Base-by-base conservation (phyloP, 2,888 invertebrate genomes). In the Onchidella celtica region DNA sequence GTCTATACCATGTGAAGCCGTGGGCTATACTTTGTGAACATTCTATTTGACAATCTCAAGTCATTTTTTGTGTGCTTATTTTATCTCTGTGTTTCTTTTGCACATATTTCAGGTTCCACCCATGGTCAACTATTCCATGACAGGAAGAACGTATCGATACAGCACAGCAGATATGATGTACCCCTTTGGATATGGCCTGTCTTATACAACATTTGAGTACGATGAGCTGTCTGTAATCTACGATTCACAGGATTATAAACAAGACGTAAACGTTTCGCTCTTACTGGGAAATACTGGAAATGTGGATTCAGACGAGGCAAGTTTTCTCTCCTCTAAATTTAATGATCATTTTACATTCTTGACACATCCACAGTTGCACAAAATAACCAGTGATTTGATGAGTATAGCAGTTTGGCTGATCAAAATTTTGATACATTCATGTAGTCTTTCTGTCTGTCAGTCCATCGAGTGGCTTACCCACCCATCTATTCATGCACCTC, bases 91-190 rank as follows among this genome's bases (percentile, higher is more conserved):
- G 47, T 47, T 17, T 47, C 17, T 32, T 29, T 47, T 29, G 21
- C 1, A 36, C 3, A n/a, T 29, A 21, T 75, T 81, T 1, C 69
- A 89, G 89, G 83, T 88, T 66, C 87, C 87, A n/a, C 83, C 87
- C 0, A 89, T 88, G 84, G 86, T 84, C 14, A 83, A 88, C 73
- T 89, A 89, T 79, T 82, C 86, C 11, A 92, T 92, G 92, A 85
- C 76, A 34, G 90, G 88, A 9, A 83, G 89, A 36, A 92, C 92
- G 0, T 92, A 92, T 84, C 86, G 92, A 24, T 92, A 92, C 78
- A 89, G 89, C 65, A 81, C 82, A 6, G 86, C 87, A 6, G 82
- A 82, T 21, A 88, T 88, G 21, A 85, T 88, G 32, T 90, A 88
- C 82, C 89, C 90, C 17, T 90, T 89, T 82, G 89, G 90, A 63